Base-by-base conservation (phyloP, 2,113 vertebrate genomes). In the Ancistrus triradiatus region DNA sequence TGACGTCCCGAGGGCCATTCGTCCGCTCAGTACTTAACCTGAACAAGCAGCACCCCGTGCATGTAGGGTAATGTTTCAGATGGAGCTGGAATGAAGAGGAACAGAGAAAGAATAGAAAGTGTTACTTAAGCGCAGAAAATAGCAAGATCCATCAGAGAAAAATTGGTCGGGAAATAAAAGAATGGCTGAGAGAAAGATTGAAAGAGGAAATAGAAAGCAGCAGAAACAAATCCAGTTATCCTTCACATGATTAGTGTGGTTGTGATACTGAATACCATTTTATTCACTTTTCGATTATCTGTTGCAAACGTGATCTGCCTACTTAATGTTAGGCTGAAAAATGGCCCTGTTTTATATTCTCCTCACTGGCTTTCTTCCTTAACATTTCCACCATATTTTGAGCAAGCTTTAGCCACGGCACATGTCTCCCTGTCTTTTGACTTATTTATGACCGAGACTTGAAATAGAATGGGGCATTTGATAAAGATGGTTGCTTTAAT, bases 391-490 rank as follows among this genome's bases (percentile, higher is more conserved):
- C 46, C 24, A 66, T 61, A 17, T 35, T 31, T 35, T 59, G 24
- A 55, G 69, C 58, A 18, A 38, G 64, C 57, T 73, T 79, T 76
- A 70, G 76, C 47, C 69, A 66, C 53, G 59, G 59, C 60, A 60
- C 59, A 70, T 73, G 61, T 42, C 37, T 44, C 51, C 40, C 25
- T 51, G 9, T 72, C 56, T 51, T 46, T 77, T 83, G 43, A 81
- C 66, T 82, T 81, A 82, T 81, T 84, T 63, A 84, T 83, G 74
- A 79, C 59, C 62, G 19, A 22, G 63, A 76, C 80, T 73, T 77
- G 69, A 80, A 83, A 79, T 80, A 79, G 78, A 72, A 51, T 42
- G 64, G 42, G 10, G 55, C 31, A 70, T 83, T 70, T 80, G 69
- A 83, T 77, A 74, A 71, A 78, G 67, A 76, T 24, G 44, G 68